Base-by-base conservation (phyloP, 2,113 vertebrate genomes). In the Peucedramus taeniatus region DNA sequence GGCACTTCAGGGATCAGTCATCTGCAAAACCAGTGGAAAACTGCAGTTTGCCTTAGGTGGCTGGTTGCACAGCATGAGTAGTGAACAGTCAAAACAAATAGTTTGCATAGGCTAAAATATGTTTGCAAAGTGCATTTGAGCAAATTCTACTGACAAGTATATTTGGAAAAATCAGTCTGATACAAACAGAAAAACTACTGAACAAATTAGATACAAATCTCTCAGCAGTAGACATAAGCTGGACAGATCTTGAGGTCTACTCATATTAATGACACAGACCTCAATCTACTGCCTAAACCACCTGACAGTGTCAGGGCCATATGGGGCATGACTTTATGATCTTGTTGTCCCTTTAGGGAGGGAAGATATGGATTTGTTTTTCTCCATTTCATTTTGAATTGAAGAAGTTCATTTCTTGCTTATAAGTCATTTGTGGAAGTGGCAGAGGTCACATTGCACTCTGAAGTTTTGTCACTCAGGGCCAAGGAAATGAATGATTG, bases 41-140 rank as follows among this genome's bases (percentile, higher is more conserved):
- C 87, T 77, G 76, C 47, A 56, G 54, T 92, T 95, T 96, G 94
- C 95, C 88, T 92, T 94, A 94, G 92, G 83, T 96, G 75, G 44
- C 82, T 93, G 85, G 90, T 95, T 91, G 56, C 47, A 75, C 60
- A 78, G 71, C 60, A 37, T 17, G 76, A 60, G 79, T 35, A 57
- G 92, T 53, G 85, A 96, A 83, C 64, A 86, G 92, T 95, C 75
- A 94, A 96, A 97, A 95, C 83, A 97, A 93, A 90, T 83, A 76
- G 76, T 94, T 92, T 95, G 76, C 80, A 76, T 92, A 76, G 77
- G 39, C 44, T 92, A 57, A 95, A 94, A 92, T 81, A 31, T 28
- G 28, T 89, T 92, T 93, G 63, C 76, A 64, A 87, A 82, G 65
- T 72, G 37, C 69, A 64, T 83, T 95, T 90, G 76, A 95, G 50